These are phyloP conservation scores for Nerophis ophidion DNA, from an alignment of 2,113 vertebrate species.

Conservation along the genomic window DNA sequence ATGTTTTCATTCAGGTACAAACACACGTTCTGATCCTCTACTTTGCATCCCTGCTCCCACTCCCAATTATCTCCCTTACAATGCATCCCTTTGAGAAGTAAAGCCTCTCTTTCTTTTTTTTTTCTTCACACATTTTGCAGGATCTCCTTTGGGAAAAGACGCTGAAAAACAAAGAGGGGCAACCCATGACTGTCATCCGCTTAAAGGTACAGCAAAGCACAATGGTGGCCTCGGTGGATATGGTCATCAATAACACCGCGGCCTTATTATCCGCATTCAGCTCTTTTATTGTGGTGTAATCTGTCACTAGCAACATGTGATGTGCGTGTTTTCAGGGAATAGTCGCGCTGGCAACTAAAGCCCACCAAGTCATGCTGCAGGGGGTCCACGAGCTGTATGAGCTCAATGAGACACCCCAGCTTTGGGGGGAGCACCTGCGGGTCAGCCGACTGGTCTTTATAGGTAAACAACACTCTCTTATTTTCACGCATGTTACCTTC, in stretches of 20 bases:
- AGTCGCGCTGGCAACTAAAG: slow-evolving; percentile 81
- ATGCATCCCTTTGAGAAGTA: slow-evolving; percentile 27
- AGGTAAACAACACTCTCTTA: slow-evolving; percentile 68
- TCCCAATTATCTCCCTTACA: slow-evolving; percentile 20
- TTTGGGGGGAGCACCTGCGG: slow-evolving; percentile 76
- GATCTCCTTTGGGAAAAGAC: slow-evolving; percentile 93
- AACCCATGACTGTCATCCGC: slow-evolving; percentile 84
- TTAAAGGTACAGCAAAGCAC: slow-evolving; percentile 77
- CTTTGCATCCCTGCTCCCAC: not conserved
- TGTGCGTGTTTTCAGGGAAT: slow-evolving; percentile 77
- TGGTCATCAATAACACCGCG: slow-evolving; percentile 28
- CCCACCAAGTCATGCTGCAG: slow-evolving; percentile 87
- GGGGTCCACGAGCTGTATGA: slow-evolving; percentile 93
- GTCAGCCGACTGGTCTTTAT: slow-evolving; percentile 87
- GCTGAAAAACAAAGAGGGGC: slow-evolving; percentile 76
- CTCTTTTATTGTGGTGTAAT: slow-evolving; percentile 35
- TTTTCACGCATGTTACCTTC: slow-evolving; percentile 4
- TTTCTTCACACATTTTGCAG: slow-evolving; percentile 55
- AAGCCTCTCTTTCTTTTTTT: slow-evolving; percentile 14
- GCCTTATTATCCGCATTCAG: slow-evolving; percentile 31
- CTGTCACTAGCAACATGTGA: slow-evolving; percentile 38
- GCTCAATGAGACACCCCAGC: slow-evolving; percentile 84
- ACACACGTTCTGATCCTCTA: not conserved
- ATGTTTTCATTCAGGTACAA: slow-evolving; percentile 87
- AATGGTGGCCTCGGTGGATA: slow-evolving; percentile 19